Evolutionary conservation across 1,140 invertebrate species (phyloP).

Genomic region (Probaryconus sp.): DNA sequence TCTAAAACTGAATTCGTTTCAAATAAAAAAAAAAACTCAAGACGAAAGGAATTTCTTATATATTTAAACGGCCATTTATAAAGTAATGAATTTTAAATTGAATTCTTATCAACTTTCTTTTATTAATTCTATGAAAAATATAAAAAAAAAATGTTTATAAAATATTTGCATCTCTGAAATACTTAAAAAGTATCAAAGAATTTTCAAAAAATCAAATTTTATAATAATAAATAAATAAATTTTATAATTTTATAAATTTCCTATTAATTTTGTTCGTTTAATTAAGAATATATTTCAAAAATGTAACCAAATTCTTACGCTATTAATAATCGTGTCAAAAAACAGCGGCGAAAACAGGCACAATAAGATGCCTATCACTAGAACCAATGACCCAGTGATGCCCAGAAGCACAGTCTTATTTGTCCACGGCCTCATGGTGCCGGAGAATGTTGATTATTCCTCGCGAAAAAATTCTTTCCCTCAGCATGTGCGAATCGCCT

Average conservation of each 20-base stretch:
- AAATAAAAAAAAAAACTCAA: too few species aligned
- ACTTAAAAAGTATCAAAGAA: too few species aligned
- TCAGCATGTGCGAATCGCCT: slow-evolving; percentile 61
- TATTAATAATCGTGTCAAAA: slow-evolving; percentile 65
- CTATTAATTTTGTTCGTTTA: neutral
- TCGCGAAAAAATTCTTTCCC: slow-evolving; percentile 27
- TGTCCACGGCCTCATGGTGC: slow-evolving; percentile 72
- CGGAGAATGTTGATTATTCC: slow-evolving; percentile 16
- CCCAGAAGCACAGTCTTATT: slow-evolving; percentile 68
- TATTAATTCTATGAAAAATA: too few species aligned
- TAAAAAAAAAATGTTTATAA: too few species aligned
- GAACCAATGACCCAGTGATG: slow-evolving; percentile 69
- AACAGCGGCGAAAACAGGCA: slow-evolving; percentile 63
- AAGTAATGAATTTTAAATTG: too few species aligned
- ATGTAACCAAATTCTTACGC: slow-evolving; percentile 7
- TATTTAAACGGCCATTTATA: too few species aligned
- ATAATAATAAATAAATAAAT: too few species aligned
- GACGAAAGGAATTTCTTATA: too few species aligned
- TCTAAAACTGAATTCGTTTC: too few species aligned
- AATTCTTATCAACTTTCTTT: too few species aligned
- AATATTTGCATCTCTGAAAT: too few species aligned
- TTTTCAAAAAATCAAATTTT: too few species aligned
- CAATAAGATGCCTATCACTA: slow-evolving; percentile 68
- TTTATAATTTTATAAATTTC: neutral
- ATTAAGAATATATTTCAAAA: neutral